A percentile compares a stretch with the other conserved stretches of the same genome.
Conservation (phyloP, 2,113 vertebrate species). For the Acanthochromis polyacanthus region DNA sequence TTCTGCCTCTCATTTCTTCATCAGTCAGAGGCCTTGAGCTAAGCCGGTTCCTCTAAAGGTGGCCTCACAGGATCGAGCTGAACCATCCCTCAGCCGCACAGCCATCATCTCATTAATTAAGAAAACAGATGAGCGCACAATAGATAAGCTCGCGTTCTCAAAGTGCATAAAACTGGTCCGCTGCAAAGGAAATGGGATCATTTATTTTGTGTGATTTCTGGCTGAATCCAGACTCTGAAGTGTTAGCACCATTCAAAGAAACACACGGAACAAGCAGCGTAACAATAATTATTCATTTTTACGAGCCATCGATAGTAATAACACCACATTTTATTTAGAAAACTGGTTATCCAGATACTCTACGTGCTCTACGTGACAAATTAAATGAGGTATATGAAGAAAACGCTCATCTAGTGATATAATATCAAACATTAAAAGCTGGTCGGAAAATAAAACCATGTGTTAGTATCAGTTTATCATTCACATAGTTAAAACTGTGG, state of each 20-base stretch:
- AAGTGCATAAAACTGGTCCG: conserved; percentile 20
- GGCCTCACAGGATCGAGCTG: conserved; percentile 43
- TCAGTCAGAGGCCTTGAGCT: conserved; percentile 57
- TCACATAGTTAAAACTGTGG: neutral
- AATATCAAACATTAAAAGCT: neutral
- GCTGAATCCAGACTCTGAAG: neutral
- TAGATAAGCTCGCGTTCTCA: conserved; percentile 42
- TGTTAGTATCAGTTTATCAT: neutral
- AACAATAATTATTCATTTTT: too few species aligned
- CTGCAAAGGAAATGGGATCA: conserved; percentile 22
- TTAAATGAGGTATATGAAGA: neutral
- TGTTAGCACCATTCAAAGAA: neutral
- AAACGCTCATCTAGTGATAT: neutral
- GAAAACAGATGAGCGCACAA: conserved; percentile 48
- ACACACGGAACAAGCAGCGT: neutral
- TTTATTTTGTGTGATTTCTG: conserved; percentile 28
- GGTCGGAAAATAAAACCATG: neutral
- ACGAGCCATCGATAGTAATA: too few species aligned
- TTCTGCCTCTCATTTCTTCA: conserved; percentile 47
- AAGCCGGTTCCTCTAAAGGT: conserved; percentile 47
- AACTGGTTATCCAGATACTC: neutral
- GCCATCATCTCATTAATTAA: conserved; percentile 67
- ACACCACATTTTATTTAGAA: too few species aligned
- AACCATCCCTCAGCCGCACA: conserved; percentile 39
- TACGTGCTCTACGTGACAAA: neutral